A percentile compares a stretch with the other conserved stretches of the same genome.
phyloP scores from a whole-genome alignment of 2,113 vertebrate genomes.

The Glareola pratincola region DNA sequence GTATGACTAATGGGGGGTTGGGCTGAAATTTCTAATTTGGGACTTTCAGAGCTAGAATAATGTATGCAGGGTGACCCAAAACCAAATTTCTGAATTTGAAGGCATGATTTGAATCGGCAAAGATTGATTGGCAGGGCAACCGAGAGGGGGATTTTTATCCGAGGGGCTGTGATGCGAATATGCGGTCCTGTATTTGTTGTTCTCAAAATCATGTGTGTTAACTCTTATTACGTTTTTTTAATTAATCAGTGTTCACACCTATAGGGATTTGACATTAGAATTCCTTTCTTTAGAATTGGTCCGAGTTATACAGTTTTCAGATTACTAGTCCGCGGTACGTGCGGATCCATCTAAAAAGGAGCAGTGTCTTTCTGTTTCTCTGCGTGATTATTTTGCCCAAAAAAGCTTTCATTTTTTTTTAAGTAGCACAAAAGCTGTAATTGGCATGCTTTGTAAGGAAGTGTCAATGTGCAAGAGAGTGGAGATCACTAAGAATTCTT shows the following conservation, averaged over 20 bases:
- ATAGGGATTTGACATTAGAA: slow-evolving; percentile 68
- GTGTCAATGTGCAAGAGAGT: slow-evolving; percentile 95
- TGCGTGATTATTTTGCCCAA: slow-evolving; percentile 83
- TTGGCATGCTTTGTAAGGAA: slow-evolving; percentile 98
- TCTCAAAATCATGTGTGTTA: slow-evolving; percentile 37
- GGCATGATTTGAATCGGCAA: slow-evolving; percentile 10
- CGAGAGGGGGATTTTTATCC: neutral
- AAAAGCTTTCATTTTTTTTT: slow-evolving; percentile 95
- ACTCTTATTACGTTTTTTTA: slow-evolving; percentile 38
- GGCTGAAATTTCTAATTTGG: slow-evolving; percentile 71
- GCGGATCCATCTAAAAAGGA: slow-evolving; percentile 81
- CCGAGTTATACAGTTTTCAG: slow-evolving; percentile 75
- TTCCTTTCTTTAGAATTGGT: slow-evolving; percentile 66
- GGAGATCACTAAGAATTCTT: slow-evolving; percentile 97
- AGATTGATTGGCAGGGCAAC: neutral
- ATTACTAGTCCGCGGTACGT: slow-evolving; percentile 79
- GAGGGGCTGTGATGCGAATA: neutral
- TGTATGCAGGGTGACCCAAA: slow-evolving; percentile 45
- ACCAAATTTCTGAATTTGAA: slow-evolving; percentile 29
- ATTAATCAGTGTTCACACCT: slow-evolving; percentile 65
- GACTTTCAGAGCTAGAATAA: slow-evolving; percentile 41
- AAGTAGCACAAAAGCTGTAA: slow-evolving; percentile 99
- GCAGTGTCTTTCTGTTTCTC: slow-evolving; percentile 79
- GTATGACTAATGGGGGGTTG: slow-evolving; percentile 58
- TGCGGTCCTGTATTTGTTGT: slow-evolving; percentile 4